phyloP scores from a whole-genome alignment of 2,113 vertebrate species.

The Dinomys branickii region DNA sequence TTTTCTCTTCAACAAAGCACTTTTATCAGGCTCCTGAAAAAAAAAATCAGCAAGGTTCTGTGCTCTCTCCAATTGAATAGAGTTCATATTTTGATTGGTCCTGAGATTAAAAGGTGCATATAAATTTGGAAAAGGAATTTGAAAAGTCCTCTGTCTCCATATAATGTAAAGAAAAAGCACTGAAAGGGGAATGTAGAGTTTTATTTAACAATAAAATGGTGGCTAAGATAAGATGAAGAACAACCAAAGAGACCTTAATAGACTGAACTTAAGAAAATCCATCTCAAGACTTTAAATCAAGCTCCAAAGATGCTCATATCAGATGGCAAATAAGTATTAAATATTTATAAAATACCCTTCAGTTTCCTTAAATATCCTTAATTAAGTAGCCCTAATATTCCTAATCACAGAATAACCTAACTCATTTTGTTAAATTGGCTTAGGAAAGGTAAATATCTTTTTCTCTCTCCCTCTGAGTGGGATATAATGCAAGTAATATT shows the following conservation, averaged over 20 bases:
- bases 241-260: conserved; percentile 15
- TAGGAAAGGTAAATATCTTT: not conserved
- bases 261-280: not conserved
- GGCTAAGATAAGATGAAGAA: not conserved
- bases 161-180: not conserved
- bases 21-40: not conserved
- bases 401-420: not conserved
- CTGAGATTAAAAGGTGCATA: not conserved
- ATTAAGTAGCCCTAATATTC: not conserved
- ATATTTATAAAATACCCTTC: conserved; percentile 13
- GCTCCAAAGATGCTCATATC: not conserved
- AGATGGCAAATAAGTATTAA: conserved; percentile 1
- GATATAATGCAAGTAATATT: not conserved
- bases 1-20: not conserved
- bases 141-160: not conserved
- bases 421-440: not conserved
- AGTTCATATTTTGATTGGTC: not conserved
- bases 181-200: not conserved
- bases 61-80: not conserved
- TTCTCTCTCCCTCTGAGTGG: not conserved
- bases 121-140: conserved; percentile 35
- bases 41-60: not conserved
- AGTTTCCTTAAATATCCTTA: not conserved
- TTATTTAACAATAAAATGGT: not conserved
- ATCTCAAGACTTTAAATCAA: not conserved